phyloP scores from a whole-genome alignment of 1,140 invertebrate genomes.

The Drosophila fuyamai region DNA sequence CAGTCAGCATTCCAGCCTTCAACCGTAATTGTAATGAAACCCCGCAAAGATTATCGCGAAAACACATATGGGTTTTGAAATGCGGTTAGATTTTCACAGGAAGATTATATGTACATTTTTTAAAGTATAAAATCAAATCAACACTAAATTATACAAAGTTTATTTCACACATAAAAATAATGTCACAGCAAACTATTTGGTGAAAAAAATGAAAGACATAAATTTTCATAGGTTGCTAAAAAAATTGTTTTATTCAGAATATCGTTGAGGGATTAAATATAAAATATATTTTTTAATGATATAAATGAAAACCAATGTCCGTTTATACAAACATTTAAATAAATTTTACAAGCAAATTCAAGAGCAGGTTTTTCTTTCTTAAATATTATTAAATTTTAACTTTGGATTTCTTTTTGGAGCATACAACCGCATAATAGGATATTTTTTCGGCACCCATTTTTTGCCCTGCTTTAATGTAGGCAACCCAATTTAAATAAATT shows the following conservation, averaged over 20 bases:
- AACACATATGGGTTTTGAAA: background rate
- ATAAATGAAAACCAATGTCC: no score
- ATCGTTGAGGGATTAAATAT: no score
- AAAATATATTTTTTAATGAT: no score
- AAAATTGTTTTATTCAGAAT: no score
- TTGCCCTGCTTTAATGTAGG: constrained; percentile 32
- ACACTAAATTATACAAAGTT: no score
- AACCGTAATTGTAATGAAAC: constrained; percentile 28
- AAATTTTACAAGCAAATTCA: no score
- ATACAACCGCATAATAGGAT: constrained; percentile 24
- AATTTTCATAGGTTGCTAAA: background rate
- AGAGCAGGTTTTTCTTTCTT: background rate
- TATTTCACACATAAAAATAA: no score
- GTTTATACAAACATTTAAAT: no score
- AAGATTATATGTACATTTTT: no score
- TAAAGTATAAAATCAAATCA: background rate
- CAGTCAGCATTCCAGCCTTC: constrained; percentile 2
- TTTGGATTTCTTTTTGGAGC: background rate
- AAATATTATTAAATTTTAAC: background rate
- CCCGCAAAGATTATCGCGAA: constrained; percentile 12
- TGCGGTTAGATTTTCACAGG: background rate
- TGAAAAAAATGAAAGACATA: no score
- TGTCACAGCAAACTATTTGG: no score
- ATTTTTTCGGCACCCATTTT: constrained; percentile 47
- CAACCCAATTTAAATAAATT: constrained; percentile 78